Evolutionary conservation across 2,113 vertebrate genomes (phyloP).

Genomic region (Sturnira hondurensis): DNA sequence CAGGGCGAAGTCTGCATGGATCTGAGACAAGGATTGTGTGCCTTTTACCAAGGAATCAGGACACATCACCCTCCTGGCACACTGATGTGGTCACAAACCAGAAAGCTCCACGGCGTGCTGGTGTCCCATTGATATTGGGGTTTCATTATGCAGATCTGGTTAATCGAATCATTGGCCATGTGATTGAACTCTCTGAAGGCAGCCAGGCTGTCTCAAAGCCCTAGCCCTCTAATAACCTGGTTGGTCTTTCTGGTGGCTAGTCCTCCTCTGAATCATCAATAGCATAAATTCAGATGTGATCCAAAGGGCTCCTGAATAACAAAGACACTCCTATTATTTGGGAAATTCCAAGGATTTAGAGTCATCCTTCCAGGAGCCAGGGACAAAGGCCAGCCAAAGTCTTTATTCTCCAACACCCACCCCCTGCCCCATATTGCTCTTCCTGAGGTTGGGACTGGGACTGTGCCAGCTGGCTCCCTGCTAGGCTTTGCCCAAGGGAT

Average conservation of each 20-base stretch:
- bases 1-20: neutral
- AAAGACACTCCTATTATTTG: neutral
- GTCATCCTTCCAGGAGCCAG: neutral
- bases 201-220: neutral
- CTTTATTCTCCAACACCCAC: neutral
- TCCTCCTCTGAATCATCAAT: neutral
- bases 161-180: neutral
- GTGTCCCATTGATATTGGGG: neutral
- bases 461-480: neutral
- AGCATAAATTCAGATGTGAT: neutral
- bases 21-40: neutral
- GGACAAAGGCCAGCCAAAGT: neutral
- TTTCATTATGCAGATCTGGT: neutral
- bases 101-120: neutral
- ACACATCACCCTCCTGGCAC: neutral
- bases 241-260: neutral
- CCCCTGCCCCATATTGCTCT: neutral
- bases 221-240: neutral
- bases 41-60: neutral
- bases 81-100: neutral
- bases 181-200: neutral
- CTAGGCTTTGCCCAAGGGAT: neutral
- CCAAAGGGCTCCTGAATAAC: neutral
- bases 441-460: neutral
- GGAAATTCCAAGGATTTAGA: slow-evolving; percentile 24